These are phyloP conservation scores for Diarsia mendica DNA, from an alignment of 2,888 invertebrate species.

Conservation along the genomic window DNA sequence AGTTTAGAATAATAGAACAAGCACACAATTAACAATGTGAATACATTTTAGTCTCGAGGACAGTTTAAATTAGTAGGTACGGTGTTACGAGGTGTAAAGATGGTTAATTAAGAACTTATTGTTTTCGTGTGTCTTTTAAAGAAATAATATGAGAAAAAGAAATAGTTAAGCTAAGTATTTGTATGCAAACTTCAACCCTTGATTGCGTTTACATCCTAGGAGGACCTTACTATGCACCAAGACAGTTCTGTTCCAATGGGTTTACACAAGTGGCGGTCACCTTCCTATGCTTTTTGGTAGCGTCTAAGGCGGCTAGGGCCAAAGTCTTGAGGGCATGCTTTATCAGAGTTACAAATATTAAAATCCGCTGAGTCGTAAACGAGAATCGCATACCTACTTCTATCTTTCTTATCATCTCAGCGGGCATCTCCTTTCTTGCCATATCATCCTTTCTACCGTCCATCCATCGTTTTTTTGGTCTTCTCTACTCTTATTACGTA, in stretches of 20 bases:
- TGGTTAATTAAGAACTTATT: background rate
- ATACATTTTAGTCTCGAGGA: slow-evolving; percentile 1
- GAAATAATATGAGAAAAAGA: background rate
- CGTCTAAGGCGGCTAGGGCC: no score
- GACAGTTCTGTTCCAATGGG: background rate
- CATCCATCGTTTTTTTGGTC: no score
- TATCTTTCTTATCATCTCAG: no score
- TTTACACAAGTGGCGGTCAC: background rate
- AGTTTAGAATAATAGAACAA: background rate
- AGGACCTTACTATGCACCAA: background rate
- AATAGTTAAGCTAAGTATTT: background rate
- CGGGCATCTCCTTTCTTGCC: no score
- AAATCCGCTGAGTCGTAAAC: background rate
- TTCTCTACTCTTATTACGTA: no score
- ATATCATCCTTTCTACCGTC: no score
- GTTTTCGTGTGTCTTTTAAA: background rate
- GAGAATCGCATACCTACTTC: no score
- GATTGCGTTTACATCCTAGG: background rate
- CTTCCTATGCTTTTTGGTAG: background rate
- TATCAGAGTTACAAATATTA: background rate
- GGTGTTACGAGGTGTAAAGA: background rate
- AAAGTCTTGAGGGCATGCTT: background rate
- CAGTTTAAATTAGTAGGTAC: background rate
- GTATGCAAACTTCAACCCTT: background rate
- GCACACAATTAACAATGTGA: background rate